Conservation (phyloP, 1,140 invertebrate genomes). For the Diorhabda sublineata region DNA sequence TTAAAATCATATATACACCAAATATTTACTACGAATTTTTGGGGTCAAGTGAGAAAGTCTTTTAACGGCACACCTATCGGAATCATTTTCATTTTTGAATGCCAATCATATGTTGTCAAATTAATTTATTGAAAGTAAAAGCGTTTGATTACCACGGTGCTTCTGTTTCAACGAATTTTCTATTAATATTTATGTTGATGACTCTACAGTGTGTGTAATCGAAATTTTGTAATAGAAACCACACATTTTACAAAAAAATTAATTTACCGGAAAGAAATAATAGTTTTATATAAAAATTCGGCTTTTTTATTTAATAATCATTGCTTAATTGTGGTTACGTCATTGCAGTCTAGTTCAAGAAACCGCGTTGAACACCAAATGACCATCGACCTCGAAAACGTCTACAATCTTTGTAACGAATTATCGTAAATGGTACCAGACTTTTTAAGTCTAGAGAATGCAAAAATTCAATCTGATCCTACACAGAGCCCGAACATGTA, state of each 20-base stretch:
- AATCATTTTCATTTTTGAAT: neutral
- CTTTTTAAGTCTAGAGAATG: too few species aligned
- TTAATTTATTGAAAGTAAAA: slow-evolving; percentile 2
- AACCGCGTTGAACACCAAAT: neutral
- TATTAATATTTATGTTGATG: too few species aligned
- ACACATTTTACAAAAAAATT: neutral
- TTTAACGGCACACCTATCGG: neutral
- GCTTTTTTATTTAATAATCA: neutral
- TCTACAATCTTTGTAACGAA: neutral
- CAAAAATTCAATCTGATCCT: too few species aligned
- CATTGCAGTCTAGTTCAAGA: neutral
- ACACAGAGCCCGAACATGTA: too few species aligned
- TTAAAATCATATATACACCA: neutral
- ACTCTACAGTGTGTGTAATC: neutral
- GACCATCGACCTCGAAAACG: neutral
- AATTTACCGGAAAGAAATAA: neutral
- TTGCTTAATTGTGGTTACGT: slow-evolving; percentile 4
- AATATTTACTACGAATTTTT: neutral
- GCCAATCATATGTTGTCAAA: neutral
- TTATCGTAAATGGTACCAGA: too few species aligned
- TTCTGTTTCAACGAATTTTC: too few species aligned
- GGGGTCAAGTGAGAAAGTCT: neutral
- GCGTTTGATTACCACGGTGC: too few species aligned
- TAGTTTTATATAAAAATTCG: neutral
- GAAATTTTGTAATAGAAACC: neutral